A percentile compares a stretch with the other conserved stretches of the same genome.
Conservation (phyloP, 2,113 vertebrate genomes). For the Platycercus adscitus region DNA sequence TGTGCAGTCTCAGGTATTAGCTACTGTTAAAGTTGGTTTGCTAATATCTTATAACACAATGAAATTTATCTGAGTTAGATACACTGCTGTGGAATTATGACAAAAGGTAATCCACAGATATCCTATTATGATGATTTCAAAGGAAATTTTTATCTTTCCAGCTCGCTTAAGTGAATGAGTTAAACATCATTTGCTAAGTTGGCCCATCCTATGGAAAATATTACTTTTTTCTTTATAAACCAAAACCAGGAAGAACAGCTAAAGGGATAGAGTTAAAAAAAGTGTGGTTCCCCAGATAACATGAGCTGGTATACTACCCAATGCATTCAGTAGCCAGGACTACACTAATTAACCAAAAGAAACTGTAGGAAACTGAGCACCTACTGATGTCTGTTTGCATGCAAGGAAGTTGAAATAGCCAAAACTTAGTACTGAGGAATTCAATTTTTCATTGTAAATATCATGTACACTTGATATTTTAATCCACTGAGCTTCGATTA, state of each 20-base stretch:
- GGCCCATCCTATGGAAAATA: background rate
- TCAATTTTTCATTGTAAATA: background rate
- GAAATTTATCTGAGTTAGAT: background rate
- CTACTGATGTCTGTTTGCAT: background rate
- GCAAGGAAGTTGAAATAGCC: background rate
- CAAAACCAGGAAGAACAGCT: background rate
- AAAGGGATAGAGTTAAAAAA: background rate
- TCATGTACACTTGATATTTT: background rate
- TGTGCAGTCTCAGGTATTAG: background rate
- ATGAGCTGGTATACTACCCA: background rate
- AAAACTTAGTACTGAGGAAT: background rate
- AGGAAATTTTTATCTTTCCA: background rate
- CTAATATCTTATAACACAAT: background rate
- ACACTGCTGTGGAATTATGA: background rate
- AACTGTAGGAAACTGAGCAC: background rate
- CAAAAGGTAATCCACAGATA: background rate
- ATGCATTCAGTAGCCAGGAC: background rate
- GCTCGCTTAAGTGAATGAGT: background rate
- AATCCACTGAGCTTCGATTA: background rate
- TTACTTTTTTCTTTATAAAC: background rate
- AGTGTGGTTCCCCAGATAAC: background rate
- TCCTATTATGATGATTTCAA: background rate
- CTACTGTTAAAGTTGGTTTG: background rate
- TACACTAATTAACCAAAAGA: background rate
- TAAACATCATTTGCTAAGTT: background rate